Percentiles rank a stretch among this genome's conserved stretches.
Evolutionary conservation across 2,113 vertebrate genomes (phyloP).

Genomic region (Telmatochromis brichardi): DNA sequence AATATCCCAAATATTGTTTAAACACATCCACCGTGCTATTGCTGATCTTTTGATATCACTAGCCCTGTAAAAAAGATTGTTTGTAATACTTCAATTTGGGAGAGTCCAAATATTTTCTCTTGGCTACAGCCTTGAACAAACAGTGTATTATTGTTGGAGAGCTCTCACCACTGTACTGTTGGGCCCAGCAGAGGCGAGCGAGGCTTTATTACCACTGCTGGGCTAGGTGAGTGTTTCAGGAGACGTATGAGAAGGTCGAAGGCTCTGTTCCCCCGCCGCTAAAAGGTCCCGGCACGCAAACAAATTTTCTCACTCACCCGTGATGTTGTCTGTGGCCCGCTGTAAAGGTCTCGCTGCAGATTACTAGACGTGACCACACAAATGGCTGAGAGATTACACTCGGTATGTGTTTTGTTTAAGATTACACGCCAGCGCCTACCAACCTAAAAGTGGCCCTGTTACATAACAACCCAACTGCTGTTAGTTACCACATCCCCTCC

Average conservation of each 20-base stretch:
- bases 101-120: constrained; percentile 73
- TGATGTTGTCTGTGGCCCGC: background rate
- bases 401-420: background rate
- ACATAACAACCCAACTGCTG: constrained; percentile 44
- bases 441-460: constrained; percentile 21
- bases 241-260: constrained; percentile 25
- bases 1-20: constrained; percentile 44
- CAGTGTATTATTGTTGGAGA: constrained; percentile 69
- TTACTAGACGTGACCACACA: constrained; percentile 8
- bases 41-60: constrained; percentile 56
- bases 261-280: background rate
- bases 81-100: constrained; percentile 69
- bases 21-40: constrained; percentile 56
- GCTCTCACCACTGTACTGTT: constrained; percentile 30
- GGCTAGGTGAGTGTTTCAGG: constrained; percentile 22
- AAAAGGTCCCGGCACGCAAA: constrained; percentile 26
- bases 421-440: background rate
- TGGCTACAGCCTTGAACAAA: constrained; percentile 68
- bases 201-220: constrained; percentile 35
- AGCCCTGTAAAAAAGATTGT: constrained; percentile 62
- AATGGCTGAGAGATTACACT: background rate
- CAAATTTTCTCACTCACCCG: constrained; percentile 12
- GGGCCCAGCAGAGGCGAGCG: constrained; percentile 10
- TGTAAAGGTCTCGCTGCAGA: background rate
- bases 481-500: constrained; percentile 51